phyloP scores from a whole-genome alignment of 2,113 vertebrate genomes.

The Xenopus laevis region DNA sequence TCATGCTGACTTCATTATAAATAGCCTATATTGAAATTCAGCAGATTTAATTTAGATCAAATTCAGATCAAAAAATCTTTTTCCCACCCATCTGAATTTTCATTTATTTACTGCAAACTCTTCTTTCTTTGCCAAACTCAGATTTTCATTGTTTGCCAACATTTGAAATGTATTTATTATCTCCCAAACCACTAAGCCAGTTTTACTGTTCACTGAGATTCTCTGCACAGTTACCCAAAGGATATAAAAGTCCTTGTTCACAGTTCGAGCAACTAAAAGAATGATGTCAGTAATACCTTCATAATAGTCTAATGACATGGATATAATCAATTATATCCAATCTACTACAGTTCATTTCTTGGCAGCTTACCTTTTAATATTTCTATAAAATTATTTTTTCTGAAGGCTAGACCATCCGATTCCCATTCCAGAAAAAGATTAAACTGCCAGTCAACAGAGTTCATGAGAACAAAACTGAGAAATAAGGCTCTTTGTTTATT shows the following conservation, averaged over 20 bases:
- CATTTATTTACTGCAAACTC: no score
- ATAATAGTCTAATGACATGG: constrained; percentile 1
- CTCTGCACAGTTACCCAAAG: background rate
- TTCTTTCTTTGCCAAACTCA: no score
- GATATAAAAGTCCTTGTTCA: constrained; percentile 1
- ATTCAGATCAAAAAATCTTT: no score
- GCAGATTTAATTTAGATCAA: no score
- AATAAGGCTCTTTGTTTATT: constrained; percentile 2
- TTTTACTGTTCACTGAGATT: background rate
- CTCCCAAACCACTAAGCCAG: background rate
- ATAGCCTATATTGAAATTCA: no score
- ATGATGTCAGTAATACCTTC: constrained; percentile 2
- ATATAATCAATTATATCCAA: constrained; percentile 4
- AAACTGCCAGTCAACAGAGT: constrained; percentile 6
- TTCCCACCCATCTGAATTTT: no score
- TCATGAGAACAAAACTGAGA: background rate
- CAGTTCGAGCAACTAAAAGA: background rate
- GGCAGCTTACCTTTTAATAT: constrained; percentile 6
- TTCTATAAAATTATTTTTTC: constrained; percentile 6
- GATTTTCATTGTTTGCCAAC: no score
- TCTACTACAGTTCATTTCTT: constrained; percentile 2
- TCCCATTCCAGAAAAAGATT: constrained; percentile 8
- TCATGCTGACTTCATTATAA: no score
- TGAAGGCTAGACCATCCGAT: constrained; percentile 2
- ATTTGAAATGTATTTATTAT: background rate